Evolutionary conservation across 1,140 invertebrate species (phyloP).

Genomic region (Drosophila azteca): DNA sequence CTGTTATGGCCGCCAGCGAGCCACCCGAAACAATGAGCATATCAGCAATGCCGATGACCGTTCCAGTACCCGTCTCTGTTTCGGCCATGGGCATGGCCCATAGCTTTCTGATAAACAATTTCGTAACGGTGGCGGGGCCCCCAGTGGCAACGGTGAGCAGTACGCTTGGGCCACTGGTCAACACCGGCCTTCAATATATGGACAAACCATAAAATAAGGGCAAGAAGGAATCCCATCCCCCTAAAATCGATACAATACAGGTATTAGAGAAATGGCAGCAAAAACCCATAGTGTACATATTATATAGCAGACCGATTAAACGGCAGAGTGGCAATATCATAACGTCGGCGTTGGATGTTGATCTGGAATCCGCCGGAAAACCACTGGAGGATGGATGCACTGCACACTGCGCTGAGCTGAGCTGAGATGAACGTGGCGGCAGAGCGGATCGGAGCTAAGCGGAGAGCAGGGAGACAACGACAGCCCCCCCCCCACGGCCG

Average conservation of each 20-base stretch:
- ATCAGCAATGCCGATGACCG: slow-evolving; percentile 62
- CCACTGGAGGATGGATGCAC: slow-evolving; percentile 3
- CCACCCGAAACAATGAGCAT: slow-evolving; percentile 68
- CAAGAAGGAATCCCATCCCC: background rate
- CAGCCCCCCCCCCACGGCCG: slow-evolving; percentile 19
- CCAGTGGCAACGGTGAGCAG: slow-evolving; percentile 51
- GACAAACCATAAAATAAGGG: slow-evolving; percentile 58
- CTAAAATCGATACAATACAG: slow-evolving; percentile 59
- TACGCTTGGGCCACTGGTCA: slow-evolving; percentile 44
- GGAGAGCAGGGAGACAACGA: slow-evolving; percentile 3
- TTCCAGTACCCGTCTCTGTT: slow-evolving; percentile 54
- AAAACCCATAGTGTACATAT: slow-evolving; percentile 45
- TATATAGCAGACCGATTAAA: slow-evolving; percentile 28
- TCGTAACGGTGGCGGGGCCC: slow-evolving; percentile 71
- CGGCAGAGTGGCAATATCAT: slow-evolving; percentile 28
- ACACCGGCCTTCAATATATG: slow-evolving; percentile 69
- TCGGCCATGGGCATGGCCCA: slow-evolving; percentile 67
- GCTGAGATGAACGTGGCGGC: slow-evolving; percentile 23
- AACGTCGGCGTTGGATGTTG: slow-evolving; percentile 12
- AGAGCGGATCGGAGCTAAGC: background rate
- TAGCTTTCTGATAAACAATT: slow-evolving; percentile 75
- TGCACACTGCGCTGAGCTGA: slow-evolving; percentile 41
- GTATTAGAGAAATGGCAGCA: slow-evolving; percentile 75
- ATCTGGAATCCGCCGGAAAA: background rate
- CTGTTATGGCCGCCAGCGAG: slow-evolving; percentile 63